Evolutionary conservation across 2,113 vertebrate species (phyloP), one percentile per base, ranked within the genome.

Genomic region (Arizona elegans): DNA sequence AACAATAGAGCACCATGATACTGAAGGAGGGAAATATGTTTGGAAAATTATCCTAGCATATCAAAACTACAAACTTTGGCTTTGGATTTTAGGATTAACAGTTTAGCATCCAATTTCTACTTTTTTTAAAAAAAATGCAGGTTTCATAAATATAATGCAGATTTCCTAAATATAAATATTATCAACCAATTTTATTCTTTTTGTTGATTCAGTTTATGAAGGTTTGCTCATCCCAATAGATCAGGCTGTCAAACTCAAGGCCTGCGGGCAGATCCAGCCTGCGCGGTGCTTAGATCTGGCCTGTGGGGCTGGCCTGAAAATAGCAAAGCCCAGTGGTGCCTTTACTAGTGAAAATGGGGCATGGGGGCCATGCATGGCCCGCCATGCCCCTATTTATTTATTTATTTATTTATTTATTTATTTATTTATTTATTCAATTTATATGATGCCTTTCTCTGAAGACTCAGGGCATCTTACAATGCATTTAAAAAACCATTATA

Each of bases 11-110:
- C 23, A 93, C 29, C 12, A 89, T 50, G 38, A 21, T 93, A 91
- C n/a, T 92, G 85, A 86, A 91, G 95, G 90, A 6, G 54, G 58
- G 89, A 96, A 88, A 92, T 0, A 9, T 43, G 2, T 91, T n/a
- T 86, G 10, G 62, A 94, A 54, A 62, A 92, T 91, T 56, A 91
- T 92, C 62, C 87, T 43, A 90, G 86, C 50, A 91, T 89, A 53
- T 43, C n/a, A 91, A 91, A 29, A 91, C 17, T 86, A 85, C 29
- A 93, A 87, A 17, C 23, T 24, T 21, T 7, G n/a, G 3, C 33
- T 90, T 43, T 94, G 21, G 17, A 8, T 93, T 90, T 13, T 38
- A 87, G 86, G 1, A 43, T 92, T 47, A 95, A 6, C 1, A 50
- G 13, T 90, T 75, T 94, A 0, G 26, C 88, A 93, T 19, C 8